phyloP scores from a whole-genome alignment of 2,113 vertebrate genomes.

The Thalassarche chlororhynchos region DNA sequence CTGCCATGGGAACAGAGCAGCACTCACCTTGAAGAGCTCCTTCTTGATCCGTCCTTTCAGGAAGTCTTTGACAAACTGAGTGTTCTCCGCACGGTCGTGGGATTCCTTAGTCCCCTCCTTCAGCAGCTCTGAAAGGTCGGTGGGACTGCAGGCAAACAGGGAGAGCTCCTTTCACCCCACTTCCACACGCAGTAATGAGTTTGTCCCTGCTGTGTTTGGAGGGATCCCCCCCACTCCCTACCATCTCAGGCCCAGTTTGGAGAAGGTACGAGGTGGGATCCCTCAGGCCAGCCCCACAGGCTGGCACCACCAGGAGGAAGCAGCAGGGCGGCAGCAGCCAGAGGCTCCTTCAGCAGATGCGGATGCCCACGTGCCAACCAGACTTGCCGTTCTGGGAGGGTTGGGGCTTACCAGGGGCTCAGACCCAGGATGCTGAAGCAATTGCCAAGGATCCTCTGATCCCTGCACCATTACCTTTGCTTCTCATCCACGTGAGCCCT shows the following conservation, averaged over 20 bases:
- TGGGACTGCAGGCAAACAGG: slow-evolving; percentile 71
- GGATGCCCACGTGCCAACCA: accelerated
- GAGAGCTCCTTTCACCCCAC: background rate
- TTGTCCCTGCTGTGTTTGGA: background rate
- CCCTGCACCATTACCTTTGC: background rate
- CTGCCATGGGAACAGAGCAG: background rate
- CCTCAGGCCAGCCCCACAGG: background rate
- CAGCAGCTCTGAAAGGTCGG: slow-evolving; percentile 92
- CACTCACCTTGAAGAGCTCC: slow-evolving; percentile 92
- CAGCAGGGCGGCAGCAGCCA: background rate
- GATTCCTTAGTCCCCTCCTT: slow-evolving; percentile 94
- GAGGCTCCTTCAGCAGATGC: background rate
- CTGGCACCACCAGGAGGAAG: background rate
- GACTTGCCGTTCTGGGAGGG: too few species aligned
- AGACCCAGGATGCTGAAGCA: background rate
- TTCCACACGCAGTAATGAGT: accelerated
- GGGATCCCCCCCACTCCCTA: background rate
- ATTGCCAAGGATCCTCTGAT: background rate
- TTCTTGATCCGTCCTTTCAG: slow-evolving; percentile 89
- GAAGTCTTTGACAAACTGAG: slow-evolving; percentile 96
- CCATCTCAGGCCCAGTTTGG: background rate
- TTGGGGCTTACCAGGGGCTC: background rate
- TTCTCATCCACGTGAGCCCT: background rate
- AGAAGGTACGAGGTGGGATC: background rate
- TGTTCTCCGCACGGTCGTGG: slow-evolving; percentile 92